Conservation (phyloP, 2,888 invertebrate species). For the Lasius fuliginosus region DNA sequence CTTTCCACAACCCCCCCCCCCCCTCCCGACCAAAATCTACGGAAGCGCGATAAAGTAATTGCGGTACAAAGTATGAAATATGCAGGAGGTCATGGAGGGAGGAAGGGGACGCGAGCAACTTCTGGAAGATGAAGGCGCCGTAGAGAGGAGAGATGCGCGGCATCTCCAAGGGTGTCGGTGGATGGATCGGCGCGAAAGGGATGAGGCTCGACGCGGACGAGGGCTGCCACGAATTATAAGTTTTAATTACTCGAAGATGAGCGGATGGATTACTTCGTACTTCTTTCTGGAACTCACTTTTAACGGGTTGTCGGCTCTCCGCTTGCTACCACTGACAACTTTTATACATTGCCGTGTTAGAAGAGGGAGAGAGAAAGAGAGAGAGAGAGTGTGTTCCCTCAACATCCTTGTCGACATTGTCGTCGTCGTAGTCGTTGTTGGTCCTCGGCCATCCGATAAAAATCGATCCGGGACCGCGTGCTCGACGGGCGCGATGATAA, state of each 20-base stretch:
- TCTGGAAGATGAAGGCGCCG: constrained; percentile 60
- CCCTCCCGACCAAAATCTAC: constrained; percentile 71
- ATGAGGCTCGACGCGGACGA: constrained; percentile 59
- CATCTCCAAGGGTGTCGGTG: constrained; percentile 58
- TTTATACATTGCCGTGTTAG: constrained; percentile 65
- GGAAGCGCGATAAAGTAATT: constrained; percentile 79
- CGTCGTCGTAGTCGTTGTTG: constrained; percentile 3
- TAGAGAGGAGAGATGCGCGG: constrained; percentile 48
- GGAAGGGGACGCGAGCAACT: constrained; percentile 48
- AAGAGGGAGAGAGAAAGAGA: constrained; percentile 23
- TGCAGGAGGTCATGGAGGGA: constrained; percentile 73
- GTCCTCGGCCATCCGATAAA: constrained; percentile 55
- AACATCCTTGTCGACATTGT: constrained; percentile 21
- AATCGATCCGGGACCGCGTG: constrained; percentile 72
- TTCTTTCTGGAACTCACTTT: constrained; percentile 74
- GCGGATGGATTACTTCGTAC: constrained; percentile 81
- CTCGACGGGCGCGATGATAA: constrained; percentile 65
- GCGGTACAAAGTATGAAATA: constrained; percentile 80
- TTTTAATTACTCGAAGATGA: constrained; percentile 84
- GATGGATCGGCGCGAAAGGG: constrained; percentile 53
- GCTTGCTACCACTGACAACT: constrained; percentile 58
- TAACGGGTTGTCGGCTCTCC: constrained; percentile 70
- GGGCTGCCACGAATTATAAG: constrained; percentile 82
- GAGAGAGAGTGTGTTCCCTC: constrained; percentile 27
- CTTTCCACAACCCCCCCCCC: constrained; percentile 39